Evolutionary conservation across 2,113 vertebrate species (phyloP).

Genomic region (Labeo catla): DNA sequence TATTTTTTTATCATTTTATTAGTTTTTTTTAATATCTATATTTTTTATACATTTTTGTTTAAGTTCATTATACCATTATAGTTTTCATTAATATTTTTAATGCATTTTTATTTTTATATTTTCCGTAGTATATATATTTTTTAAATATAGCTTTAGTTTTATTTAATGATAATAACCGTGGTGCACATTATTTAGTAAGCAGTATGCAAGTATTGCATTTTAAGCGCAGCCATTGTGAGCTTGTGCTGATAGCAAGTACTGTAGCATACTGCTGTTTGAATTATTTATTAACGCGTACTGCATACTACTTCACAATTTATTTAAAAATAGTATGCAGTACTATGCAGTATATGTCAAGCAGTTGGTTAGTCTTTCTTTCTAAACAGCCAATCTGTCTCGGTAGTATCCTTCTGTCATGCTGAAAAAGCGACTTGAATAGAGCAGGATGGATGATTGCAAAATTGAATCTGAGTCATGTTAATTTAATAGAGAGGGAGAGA

Average conservation of each 20-base stretch:
- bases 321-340: not conserved
- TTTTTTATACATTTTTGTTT: no score
- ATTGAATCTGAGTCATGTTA: not conserved
- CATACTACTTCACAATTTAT: no score
- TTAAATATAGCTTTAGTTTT: no score
- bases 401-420: not conserved
- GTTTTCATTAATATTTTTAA: no score
- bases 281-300: not conserved
- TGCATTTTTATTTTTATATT: no score
- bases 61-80: no score
- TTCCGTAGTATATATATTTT: no score
- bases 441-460: not conserved
- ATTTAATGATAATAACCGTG: not conserved
- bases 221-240: no score
- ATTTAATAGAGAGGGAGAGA: not conserved
- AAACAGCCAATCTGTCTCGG: not conserved
- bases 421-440: not conserved
- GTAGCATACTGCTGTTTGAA: not conserved
- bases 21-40: no score
- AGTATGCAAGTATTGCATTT: no score
- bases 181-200: not conserved
- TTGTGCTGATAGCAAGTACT: no score
- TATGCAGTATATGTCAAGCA: not conserved
- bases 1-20: no score
- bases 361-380: not conserved